Percentiles rank a stretch among this genome's conserved stretches.
phyloP scores from a whole-genome alignment of 1,140 invertebrate species.

The Trichonephila inaurata region DNA sequence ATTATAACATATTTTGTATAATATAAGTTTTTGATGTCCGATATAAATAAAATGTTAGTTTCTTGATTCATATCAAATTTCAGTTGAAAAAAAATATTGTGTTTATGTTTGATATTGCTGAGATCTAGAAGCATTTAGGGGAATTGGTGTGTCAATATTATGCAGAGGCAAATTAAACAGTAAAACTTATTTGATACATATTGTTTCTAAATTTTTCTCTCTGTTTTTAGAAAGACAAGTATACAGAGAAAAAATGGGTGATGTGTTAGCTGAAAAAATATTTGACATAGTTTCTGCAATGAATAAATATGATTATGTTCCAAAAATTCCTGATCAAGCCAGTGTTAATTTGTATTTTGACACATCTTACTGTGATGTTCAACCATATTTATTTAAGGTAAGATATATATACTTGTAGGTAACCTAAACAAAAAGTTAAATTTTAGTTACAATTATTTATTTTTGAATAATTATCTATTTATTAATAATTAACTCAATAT shows the following conservation, averaged over 20 bases:
- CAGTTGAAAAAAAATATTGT: too few species aligned
- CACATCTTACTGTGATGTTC: conserved; percentile 93
- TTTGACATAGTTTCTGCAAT: conserved; percentile 96
- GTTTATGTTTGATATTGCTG: too few species aligned
- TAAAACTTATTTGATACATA: background rate
- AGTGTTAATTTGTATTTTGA: conserved; percentile 97
- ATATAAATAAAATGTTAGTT: too few species aligned
- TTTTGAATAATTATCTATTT: too few species aligned
- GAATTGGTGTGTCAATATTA: too few species aligned
- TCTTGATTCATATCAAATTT: too few species aligned
- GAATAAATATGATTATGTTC: conserved; percentile 96
- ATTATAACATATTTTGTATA: too few species aligned
- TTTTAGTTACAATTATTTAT: too few species aligned
- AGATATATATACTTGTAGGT: conserved; percentile 40
- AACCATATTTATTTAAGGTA: conserved; percentile 96
- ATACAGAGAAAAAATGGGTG: conserved; percentile 93
- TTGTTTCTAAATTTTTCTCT: background rate
- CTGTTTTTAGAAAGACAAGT: conserved; percentile 87
- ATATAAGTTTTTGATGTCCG: too few species aligned
- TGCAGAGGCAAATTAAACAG: too few species aligned
- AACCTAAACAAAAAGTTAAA: background rate
- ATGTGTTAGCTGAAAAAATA: conserved; percentile 95
- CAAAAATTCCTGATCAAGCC: conserved; percentile 95
- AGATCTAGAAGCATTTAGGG: too few species aligned
- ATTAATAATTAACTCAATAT: background rate